Evolutionary conservation across 2,113 vertebrate genomes (phyloP).

Genomic region (Seriola aureovittata): DNA sequence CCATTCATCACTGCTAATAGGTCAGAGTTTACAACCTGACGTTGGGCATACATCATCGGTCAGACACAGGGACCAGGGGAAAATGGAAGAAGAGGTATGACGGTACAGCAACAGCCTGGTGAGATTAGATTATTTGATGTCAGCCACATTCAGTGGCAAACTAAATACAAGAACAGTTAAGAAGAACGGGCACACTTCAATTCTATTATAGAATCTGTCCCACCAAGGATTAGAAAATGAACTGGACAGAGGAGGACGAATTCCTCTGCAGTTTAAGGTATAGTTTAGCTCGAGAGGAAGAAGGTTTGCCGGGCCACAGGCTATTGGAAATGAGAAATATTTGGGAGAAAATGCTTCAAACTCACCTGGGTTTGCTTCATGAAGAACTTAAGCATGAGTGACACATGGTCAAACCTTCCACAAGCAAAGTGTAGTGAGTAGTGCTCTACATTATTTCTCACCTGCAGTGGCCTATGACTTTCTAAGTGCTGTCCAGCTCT

Average conservation of each 20-base stretch:
- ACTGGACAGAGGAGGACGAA: neutral
- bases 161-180: conserved; percentile 4
- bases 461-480: conserved; percentile 12
- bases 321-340: neutral
- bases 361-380: conserved; percentile 11
- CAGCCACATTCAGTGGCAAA: conserved; percentile 20
- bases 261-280: neutral
- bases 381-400: conserved; percentile 25
- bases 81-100: conserved; percentile 36
- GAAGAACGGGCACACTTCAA: neutral
- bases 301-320: neutral
- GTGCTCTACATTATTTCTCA: conserved; percentile 9
- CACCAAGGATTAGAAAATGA: neutral
- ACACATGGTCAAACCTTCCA: conserved; percentile 20
- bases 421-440: conserved; percentile 3
- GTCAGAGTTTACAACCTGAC: conserved; percentile 78
- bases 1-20: conserved; percentile 79
- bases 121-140: conserved; percentile 62
- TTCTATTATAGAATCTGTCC: neutral
- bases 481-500: conserved; percentile 9
- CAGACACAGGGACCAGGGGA: conserved; percentile 29
- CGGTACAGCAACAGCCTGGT: conserved; percentile 15
- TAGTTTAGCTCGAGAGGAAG: neutral
- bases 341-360: neutral
- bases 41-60: conserved; percentile 62